Base-by-base conservation (phyloP, 2,797 vertebrate genomes). In the Enteromius fasciolatus region DNA sequence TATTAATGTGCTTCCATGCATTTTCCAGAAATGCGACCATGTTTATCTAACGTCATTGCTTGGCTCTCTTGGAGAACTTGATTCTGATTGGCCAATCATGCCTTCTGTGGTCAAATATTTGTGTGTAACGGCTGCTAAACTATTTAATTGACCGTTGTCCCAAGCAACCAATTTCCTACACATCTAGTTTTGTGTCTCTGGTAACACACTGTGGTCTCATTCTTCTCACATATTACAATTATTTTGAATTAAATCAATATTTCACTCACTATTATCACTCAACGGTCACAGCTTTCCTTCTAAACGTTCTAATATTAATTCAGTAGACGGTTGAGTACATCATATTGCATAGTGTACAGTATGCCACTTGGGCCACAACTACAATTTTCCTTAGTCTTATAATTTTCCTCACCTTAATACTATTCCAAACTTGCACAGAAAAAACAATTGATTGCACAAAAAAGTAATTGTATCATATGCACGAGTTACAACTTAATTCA, bases 31-130 rank as follows among this genome's bases (percentile, higher is more conserved):
- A 76, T 76, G 9, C 46, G 39, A 46, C 23, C 36, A 41, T 61
- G 23, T 76, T 76, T 44, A 76, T 76, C 36, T 76, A 63, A 63
- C 61, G 63, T 46, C 57, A 63, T 63, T 46, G 25, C 5, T 63
- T 15, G 18, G 61, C 28, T 36, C 46, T 52, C 33, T 63, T 54
- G 20, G 28, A 67, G n/a, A 23, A 23, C 44, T 52, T 54, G 76
- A 33, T 67, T 78, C 77, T 41, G 20, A 54, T 78, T 68, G 63
- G 28, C 10, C 31, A 23, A 39, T 50, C 46, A 23, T 7, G 14
- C 7, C 25, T 54, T 78, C 61, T 33, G 44, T 36, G 63, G 31
- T 67, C 20, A 78, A 78, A 67, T 52, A 23, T 52, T 36, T 67
- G 54, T 25, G 14, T 18, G 4, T 76, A 76, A 61, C 61, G 9